Evolutionary conservation across 2,797 vertebrate genomes (phyloP).

Genomic region (Allenopithecus nigroviridis): DNA sequence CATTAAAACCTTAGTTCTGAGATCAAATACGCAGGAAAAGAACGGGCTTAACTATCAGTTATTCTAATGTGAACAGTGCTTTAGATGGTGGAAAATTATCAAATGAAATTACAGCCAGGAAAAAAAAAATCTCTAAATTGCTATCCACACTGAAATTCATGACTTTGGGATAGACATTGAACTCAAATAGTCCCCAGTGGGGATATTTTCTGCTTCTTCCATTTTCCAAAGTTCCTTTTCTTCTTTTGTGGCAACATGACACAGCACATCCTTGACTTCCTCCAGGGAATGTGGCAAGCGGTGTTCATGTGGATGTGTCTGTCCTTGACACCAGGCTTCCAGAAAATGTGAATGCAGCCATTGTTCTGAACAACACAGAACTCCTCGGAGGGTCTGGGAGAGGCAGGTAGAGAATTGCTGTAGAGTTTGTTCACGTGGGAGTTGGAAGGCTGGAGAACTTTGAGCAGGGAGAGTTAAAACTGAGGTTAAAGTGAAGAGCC

Average conservation of each 20-base stretch:
- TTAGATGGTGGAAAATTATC: neutral
- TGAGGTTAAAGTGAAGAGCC: neutral
- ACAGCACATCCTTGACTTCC: neutral
- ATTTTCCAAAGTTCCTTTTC: neutral
- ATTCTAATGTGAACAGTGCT: neutral
- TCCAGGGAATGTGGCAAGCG: neutral
- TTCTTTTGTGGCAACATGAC: neutral
- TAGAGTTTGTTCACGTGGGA: neutral
- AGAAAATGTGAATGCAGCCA: neutral
- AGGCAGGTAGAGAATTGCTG: neutral
- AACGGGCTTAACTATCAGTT: neutral
- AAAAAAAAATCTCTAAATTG: neutral
- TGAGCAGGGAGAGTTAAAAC: neutral
- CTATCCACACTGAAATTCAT: neutral
- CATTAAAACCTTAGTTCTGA: neutral
- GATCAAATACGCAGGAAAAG: neutral
- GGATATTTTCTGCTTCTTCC: neutral
- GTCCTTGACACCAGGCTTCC: neutral
- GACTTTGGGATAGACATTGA: neutral
- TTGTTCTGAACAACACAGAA: neutral
- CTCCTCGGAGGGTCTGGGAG: neutral
- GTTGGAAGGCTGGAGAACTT: neutral
- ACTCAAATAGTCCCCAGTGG: neutral
- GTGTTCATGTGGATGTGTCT: neutral
- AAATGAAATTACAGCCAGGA: neutral